A percentile compares a stretch with the other conserved stretches of the same genome.
Conservation (phyloP, 2,797 vertebrate genomes). For the Fundulus diaphanus region DNA sequence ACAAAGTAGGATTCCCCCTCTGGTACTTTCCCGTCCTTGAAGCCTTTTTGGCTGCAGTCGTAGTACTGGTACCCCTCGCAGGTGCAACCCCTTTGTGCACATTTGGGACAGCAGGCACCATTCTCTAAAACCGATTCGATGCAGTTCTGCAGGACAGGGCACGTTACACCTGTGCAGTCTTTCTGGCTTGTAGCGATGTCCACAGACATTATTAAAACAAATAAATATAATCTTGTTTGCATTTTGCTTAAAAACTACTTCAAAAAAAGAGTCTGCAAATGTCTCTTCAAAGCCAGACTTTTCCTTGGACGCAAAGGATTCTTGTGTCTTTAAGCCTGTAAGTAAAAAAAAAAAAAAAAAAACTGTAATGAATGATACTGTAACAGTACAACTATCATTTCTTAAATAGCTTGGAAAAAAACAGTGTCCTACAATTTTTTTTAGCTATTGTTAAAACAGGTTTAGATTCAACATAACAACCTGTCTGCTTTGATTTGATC, state of each 20-base stretch:
- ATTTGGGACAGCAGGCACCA: conserved; percentile 87
- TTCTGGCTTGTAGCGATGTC: conserved; percentile 64
- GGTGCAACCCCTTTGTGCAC: conserved; percentile 85
- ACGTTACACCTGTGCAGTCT: conserved; percentile 88
- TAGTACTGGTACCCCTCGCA: conserved; percentile 98
- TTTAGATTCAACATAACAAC: conserved; percentile 28
- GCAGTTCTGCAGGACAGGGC: conserved; percentile 86
- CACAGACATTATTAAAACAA: conserved; percentile 53
- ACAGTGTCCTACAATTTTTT: not conserved
- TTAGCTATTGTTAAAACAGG: conserved; percentile 19
- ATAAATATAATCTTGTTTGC: conserved; percentile 49
- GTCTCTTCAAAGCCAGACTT: conserved; percentile 37
- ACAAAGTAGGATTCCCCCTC: conserved; percentile 93
- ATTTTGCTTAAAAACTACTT: conserved; percentile 63
- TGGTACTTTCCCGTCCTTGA: conserved; percentile 88
- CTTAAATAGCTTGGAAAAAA: conserved; percentile 24
- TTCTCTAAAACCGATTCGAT: conserved; percentile 85
- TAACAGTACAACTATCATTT: conserved; percentile 12
- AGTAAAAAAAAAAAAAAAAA: conserved; percentile 71
- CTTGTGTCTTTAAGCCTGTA: conserved; percentile 55
- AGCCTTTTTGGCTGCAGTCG: conserved; percentile 90
- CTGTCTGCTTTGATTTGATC: conserved; percentile 45
- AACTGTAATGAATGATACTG: conserved; percentile 70
- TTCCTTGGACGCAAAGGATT: conserved; percentile 21
- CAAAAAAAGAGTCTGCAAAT: conserved; percentile 9